Evolutionary conservation across 30 jellyfish, hydroid and myxozoan species (phyloP), one percentile per base, ranked within the genome.

Genomic region (Aurelia sp.): DNA sequence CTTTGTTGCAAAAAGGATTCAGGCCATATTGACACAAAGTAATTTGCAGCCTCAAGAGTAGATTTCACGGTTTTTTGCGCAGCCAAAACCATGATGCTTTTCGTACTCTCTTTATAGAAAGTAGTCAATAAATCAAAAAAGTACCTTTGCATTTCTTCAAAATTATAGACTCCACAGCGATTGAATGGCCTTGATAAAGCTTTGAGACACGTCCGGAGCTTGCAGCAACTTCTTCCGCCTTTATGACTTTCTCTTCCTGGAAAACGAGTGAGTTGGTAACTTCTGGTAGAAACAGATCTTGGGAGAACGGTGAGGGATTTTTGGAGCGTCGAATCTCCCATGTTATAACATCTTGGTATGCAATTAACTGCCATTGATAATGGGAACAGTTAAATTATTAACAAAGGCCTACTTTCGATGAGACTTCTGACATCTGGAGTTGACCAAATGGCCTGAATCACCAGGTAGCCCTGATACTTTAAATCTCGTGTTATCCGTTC

Each of bases 91-190:
- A 38, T 38, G 3, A 38, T 38, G 50, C 50, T 38, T 38, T 38
- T 7, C 9, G 3, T 7, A 4, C 50, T 38, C 50, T 38, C 47
- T 35, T 5, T 35, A 4, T 35, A n/a, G 55, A 16, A 44, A 44
- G 9, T 44, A 44, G 15, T 1, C 55, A 8, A 44, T 9, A 8
- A 44, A 44, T 44, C 55, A 9, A 4, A 9, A 44, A 44, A 44
- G 17, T 76, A 76, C 87, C 87, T 76, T 76, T 63, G 73, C 48
- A 63, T 58, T 31, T 76, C 87, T 48, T 74, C 74, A 48, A 76
- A 74, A 17, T 76, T 75, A 59, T 76, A 76, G 21, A 61, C 27
- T 16, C 87, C 87, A 40, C 74, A 76, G 66, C 87, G 38, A 19
- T 22, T 44, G 60, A 61, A 76, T 13, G 87, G 73, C 76, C 87